Percentiles rank a stretch among this genome's conserved stretches.
Evolutionary conservation across 2,113 vertebrate genomes (phyloP).

Genomic region (Pollachius pollachius): DNA sequence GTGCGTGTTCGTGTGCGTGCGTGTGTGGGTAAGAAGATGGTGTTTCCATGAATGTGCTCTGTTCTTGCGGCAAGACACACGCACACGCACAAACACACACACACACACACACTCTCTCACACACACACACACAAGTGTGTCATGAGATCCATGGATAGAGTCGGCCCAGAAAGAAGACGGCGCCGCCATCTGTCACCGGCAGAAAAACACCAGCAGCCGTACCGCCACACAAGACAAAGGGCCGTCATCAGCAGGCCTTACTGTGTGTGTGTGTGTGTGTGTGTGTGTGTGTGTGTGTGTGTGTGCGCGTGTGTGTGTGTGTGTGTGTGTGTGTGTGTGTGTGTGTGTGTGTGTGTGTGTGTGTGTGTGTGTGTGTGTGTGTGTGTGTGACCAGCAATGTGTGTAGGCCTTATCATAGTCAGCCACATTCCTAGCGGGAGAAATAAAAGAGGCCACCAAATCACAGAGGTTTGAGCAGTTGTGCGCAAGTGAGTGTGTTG

Average conservation of each 20-base stretch:
- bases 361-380: background rate
- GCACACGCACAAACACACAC: no score
- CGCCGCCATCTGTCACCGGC: conserved; percentile 51
- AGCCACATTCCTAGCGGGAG: conserved; percentile 67
- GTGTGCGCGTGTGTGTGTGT: no score
- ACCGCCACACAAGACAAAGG: conserved; percentile 36
- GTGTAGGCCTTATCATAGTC: conserved; percentile 62
- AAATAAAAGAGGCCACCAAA: conserved; percentile 68
- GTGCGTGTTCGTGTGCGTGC: no score
- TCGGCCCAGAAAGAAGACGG: conserved; percentile 27
- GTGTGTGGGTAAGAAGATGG: no score
- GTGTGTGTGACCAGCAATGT: conserved; percentile 1
- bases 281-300: background rate
- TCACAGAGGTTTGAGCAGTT: conserved; percentile 38
- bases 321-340: no score
- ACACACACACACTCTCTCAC: no score
- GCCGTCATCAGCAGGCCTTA: conserved; percentile 28
- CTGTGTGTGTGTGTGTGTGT: conserved; percentile 7
- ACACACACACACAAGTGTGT: background rate
- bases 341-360: no score
- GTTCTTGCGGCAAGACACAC: no score
- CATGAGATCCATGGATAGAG: conserved; percentile 47
- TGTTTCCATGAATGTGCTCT: no score
- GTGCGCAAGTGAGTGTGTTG: no score
- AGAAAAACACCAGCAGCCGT: conserved; percentile 51